phyloP scores from a whole-genome alignment of 2,888 invertebrate species.

The Ditula angustiorana region DNA sequence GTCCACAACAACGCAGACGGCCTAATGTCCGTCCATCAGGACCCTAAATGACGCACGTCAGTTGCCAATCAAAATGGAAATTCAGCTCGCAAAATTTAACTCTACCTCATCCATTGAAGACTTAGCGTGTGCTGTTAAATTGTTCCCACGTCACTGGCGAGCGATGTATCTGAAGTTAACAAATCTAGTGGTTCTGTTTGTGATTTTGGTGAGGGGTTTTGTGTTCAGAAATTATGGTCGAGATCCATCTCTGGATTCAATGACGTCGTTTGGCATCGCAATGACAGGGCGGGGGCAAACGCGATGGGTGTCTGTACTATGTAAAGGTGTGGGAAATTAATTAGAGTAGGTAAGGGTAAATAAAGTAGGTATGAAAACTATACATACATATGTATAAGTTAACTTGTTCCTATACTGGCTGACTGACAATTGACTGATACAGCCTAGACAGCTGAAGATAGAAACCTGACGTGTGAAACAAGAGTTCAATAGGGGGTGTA shows the following conservation, averaged over 20 bases:
- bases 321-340: constrained; percentile 30
- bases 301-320: constrained; percentile 58
- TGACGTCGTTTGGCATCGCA: constrained; percentile 81
- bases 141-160: constrained; percentile 3
- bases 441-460: too few species aligned
- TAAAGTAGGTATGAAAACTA: not conserved
- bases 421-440: too few species aligned
- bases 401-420: too few species aligned
- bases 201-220: constrained; percentile 52
- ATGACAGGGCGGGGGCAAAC: constrained; percentile 75
- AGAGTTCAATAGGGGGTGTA: too few species aligned
- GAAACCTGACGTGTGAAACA: too few species aligned
- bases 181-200: constrained; percentile 3
- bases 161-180: constrained; percentile 53
- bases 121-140: constrained; percentile 13
- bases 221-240: constrained; percentile 80
- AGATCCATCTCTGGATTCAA: constrained; percentile 81
- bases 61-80: constrained; percentile 68
- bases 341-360: constrained; percentile 17
- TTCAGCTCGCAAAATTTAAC: constrained; percentile 37
- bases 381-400: too few species aligned
- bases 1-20: constrained; percentile 76
- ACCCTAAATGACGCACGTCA: constrained; percentile 82
- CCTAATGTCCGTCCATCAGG: constrained; percentile 83
- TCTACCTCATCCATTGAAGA: constrained; percentile 51